phyloP scores from a whole-genome alignment of 2,113 vertebrate genomes.

The Danio rerio region DNA sequence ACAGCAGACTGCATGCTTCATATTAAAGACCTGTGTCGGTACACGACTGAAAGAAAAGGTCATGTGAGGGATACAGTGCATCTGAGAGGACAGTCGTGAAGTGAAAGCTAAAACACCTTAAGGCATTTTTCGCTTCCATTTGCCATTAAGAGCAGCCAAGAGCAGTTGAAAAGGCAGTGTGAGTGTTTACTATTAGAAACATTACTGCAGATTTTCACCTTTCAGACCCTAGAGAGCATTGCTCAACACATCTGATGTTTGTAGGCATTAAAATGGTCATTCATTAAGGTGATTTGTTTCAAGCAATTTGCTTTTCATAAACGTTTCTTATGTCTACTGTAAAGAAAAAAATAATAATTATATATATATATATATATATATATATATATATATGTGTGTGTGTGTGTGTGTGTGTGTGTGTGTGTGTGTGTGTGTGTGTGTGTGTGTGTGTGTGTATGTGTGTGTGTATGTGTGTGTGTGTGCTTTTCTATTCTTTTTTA shows the following conservation, averaged over 20 bases:
- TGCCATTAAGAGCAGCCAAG: neutral
- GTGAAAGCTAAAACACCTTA: neutral
- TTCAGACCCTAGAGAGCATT: constrained; percentile 1
- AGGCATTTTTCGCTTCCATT: neutral
- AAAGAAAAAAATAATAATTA: too few relatives aligned
- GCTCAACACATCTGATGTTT: neutral
- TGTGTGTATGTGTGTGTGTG: too few relatives aligned
- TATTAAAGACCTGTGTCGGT: neutral
- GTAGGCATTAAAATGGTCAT: neutral
- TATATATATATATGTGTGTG: too few relatives aligned
- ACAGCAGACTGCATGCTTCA: neutral
- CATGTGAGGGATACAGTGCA: constrained; percentile 3
- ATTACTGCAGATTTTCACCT: neutral
- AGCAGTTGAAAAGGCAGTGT: neutral
- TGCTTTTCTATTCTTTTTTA: too few relatives aligned
- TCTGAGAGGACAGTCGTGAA: neutral
- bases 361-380: too few relatives aligned
- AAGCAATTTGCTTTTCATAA: too few relatives aligned
- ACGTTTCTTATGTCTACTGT: too few relatives aligned
- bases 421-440: too few relatives aligned
- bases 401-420: too few relatives aligned
- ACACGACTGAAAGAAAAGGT: constrained; percentile 32
- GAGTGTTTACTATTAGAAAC: neutral
- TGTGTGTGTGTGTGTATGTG: too few relatives aligned
- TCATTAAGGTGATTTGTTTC: neutral